These are phyloP conservation scores for Agrenia bidenticulata DNA, from an alignment of 2,888 invertebrate species.

Conservation along the genomic window DNA sequence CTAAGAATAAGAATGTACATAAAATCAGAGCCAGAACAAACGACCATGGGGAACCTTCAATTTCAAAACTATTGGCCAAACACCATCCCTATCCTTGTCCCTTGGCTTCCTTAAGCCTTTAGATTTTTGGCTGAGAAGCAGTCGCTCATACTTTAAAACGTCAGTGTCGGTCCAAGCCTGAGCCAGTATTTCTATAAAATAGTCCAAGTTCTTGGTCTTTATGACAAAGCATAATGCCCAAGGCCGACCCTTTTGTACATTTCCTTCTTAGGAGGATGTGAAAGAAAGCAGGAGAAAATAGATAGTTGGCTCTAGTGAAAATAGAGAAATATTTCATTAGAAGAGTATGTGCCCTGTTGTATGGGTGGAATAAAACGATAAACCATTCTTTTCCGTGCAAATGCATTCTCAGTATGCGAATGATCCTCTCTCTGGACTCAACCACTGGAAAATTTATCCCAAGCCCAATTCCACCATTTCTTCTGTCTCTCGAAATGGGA, in stretches of 20 bases:
- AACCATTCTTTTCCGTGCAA: conserved; percentile 24
- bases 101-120: too few relatives aligned
- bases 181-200: too few relatives aligned
- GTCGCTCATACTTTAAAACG: too few relatives aligned
- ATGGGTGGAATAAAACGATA: conserved; percentile 18
- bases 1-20: too few relatives aligned
- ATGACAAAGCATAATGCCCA: neutral
- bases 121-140: too few relatives aligned
- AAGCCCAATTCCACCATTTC: too few relatives aligned
- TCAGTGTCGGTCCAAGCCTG: too few relatives aligned
- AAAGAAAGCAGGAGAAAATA: neutral
- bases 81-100: too few relatives aligned
- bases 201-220: neutral
- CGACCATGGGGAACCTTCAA: too few relatives aligned
- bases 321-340: conserved; percentile 24
- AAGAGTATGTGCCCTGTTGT: conserved; percentile 23
- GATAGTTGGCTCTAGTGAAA: neutral
- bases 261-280: neutral
- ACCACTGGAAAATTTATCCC: conserved; percentile 19
- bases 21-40: too few relatives aligned
- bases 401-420: conserved; percentile 17
- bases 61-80: too few relatives aligned
- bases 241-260: conserved; percentile 1
- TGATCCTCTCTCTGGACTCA: conserved; percentile 13
- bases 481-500: too few relatives aligned